Percentiles rank a stretch among this genome's conserved stretches.
These are phyloP conservation scores for Plestiodon gilberti DNA, from an alignment of 2,113 vertebrate species.

Conservation along the genomic window DNA sequence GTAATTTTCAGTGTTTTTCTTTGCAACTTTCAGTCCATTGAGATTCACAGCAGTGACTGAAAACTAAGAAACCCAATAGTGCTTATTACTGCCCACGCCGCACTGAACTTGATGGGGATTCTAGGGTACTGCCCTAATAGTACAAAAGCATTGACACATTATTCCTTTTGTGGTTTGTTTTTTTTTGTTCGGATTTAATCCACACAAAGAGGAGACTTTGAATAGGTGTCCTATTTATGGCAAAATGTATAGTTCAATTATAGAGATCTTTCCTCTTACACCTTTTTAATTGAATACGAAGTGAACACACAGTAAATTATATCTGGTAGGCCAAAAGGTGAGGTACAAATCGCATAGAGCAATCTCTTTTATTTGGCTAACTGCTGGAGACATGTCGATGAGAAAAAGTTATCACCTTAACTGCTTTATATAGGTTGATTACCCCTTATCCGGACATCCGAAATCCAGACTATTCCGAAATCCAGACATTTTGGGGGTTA, in stretches of 20 bases:
- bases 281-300: slow-evolving; percentile 48
- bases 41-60: slow-evolving; percentile 63
- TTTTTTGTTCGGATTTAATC: slow-evolving; percentile 54
- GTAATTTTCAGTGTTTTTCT: slow-evolving; percentile 65
- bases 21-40: slow-evolving; percentile 58
- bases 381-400: not conserved
- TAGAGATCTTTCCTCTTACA: not conserved
- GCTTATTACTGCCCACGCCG: slow-evolving; percentile 53
- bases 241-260: slow-evolving; percentile 40
- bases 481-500: too few relatives aligned
- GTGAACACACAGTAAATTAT: slow-evolving; percentile 28
- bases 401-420: not conserved
- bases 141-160: slow-evolving; percentile 48
- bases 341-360: not conserved
- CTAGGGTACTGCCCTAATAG: slow-evolving; percentile 55
- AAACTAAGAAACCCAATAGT: slow-evolving; percentile 52
- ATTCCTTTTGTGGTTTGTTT: slow-evolving; percentile 60
- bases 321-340: slow-evolving; percentile 16
- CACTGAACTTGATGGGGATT: slow-evolving; percentile 52
- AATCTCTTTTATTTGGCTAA: not conserved
- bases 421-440: too few relatives aligned
- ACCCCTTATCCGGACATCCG: too few relatives aligned
- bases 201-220: slow-evolving; percentile 52
- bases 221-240: slow-evolving; percentile 68
- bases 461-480: too few relatives aligned